Evolutionary conservation across 2,888 invertebrate species (phyloP).

Genomic region (Tachina fera): DNA sequence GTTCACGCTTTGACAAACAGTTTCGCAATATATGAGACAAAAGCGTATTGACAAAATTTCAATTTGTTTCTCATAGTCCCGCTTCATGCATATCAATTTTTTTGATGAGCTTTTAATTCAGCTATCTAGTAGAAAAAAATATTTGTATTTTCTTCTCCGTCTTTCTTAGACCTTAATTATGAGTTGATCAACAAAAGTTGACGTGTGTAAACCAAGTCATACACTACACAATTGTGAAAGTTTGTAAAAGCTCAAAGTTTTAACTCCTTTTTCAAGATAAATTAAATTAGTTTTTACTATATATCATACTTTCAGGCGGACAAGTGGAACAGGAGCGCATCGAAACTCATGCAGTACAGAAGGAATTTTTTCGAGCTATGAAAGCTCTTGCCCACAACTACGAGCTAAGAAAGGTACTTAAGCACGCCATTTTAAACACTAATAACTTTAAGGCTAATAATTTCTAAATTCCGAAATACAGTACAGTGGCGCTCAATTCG

Average conservation of each 20-base stretch:
- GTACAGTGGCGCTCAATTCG: constrained; percentile 82
- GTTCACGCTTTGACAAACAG: too few species aligned
- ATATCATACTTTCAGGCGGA: constrained; percentile 16
- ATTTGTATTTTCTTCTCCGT: too few species aligned
- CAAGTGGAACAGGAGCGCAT: constrained; percentile 69
- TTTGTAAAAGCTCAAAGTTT: not conserved
- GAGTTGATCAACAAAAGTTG: too few species aligned
- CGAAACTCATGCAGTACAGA: constrained; percentile 70
- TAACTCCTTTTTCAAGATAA: not conserved
- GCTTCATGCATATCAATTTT: too few species aligned
- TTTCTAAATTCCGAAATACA: constrained; percentile 35
- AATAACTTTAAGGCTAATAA: not conserved
- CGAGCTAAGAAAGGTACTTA: constrained; percentile 76
- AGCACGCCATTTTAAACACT: not conserved
- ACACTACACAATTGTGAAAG: too few species aligned
- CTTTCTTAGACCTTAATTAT: too few species aligned
- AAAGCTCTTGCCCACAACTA: constrained; percentile 80
- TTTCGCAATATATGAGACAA: not conserved
- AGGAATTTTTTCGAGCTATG: constrained; percentile 78
- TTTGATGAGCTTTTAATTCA: too few species aligned
- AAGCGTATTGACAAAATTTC: not conserved
- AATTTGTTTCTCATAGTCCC: too few species aligned
- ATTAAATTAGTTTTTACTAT: too few species aligned
- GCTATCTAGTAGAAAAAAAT: too few species aligned
- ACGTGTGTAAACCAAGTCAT: too few species aligned